Base-by-base conservation (phyloP, 2,113 vertebrate genomes). In the Chelonoidis abingdonii region DNA sequence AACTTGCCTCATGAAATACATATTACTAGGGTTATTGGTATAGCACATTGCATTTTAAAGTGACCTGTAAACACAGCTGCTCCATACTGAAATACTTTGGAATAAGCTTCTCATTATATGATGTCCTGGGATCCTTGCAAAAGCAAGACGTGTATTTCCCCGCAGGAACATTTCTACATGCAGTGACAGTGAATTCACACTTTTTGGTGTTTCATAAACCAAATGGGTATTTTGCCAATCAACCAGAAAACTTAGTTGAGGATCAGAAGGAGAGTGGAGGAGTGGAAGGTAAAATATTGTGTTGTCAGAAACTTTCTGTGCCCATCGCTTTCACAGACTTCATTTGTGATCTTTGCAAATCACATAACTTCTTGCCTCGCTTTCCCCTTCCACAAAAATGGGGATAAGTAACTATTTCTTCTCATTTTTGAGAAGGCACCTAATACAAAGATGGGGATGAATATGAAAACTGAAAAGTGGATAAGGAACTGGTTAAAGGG, bases 1-100 rank as follows among this genome's bases (percentile, higher is more conserved):
- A 29, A 3, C 10, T 76, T 6, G 13, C 24, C 1, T 6, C 4
- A 0, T 76, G 65, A 0, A 0, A 44, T 84, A 82, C 57, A 47
- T 0, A 44, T 27, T 19, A 44, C 88, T 3, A 69, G 88, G 8
- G 3, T 29, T 86, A 38, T 41, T 31, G 27, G 17, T 50, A 4
- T 1, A 14, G 41, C 38, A 56, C 27, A 2, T 2, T 0, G 3
- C 10, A 24, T 19, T 85, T 1, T 29, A 31, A 29, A 82, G 22
- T 17, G 12, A 38, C 10, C 24, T 29, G 0, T 21, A 76, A 76
- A 44, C 38, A 27, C 22, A 2, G 0, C 41, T 54, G 35, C 31
- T 10, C 6, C 47, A 57, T 0, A 0, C 49, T 85, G 88, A 54
- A 3, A 0, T 0, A 72, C 83, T 88, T 17, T 25, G 80, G 53